Evolutionary conservation across 1,140 invertebrate species (phyloP).

Genomic region (Goniozus legneri): DNA sequence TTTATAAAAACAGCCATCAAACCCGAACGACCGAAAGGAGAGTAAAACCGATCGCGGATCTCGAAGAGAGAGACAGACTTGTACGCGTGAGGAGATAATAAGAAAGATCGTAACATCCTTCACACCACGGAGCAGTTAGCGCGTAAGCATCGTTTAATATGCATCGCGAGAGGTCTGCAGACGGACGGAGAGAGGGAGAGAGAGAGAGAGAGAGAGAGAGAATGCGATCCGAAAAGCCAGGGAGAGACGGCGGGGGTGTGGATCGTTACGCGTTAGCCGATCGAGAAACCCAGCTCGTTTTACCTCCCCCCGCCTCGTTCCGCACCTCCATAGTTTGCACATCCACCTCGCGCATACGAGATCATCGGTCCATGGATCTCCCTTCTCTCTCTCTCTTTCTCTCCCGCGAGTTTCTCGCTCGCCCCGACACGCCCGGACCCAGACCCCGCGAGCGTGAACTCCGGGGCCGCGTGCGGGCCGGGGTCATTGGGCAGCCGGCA

Average conservation of each 20-base stretch:
- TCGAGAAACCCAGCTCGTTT: too few relatives aligned
- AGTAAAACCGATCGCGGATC: too few relatives aligned
- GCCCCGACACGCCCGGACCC: constrained; percentile 8
- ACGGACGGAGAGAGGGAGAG: not conserved
- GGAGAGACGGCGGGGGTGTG: not conserved
- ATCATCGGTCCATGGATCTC: too few relatives aligned
- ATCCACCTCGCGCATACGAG: too few relatives aligned
- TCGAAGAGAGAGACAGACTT: too few relatives aligned
- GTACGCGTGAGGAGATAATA: too few relatives aligned
- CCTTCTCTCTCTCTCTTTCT: too few relatives aligned
- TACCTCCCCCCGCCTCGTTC: too few relatives aligned
- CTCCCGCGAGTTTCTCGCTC: not conserved
- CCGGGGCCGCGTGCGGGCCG: constrained; percentile 28
- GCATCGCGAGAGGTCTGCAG: constrained; percentile 19
- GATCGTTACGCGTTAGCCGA: not conserved
- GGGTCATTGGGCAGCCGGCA: constrained; percentile 53
- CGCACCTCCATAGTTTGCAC: too few relatives aligned
- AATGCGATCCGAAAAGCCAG: not conserved
- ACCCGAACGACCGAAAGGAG: too few relatives aligned
- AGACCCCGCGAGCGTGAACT: constrained; percentile 38
- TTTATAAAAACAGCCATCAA: too few relatives aligned
- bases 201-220: constrained; percentile 1
- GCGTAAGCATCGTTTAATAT: constrained; percentile 7
- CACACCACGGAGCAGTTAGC: not conserved
- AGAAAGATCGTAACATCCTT: too few relatives aligned